Evolutionary conservation across 1,140 invertebrate species (phyloP), one percentile per base, ranked within the genome.

Genomic region (Prorops nasuta): DNA sequence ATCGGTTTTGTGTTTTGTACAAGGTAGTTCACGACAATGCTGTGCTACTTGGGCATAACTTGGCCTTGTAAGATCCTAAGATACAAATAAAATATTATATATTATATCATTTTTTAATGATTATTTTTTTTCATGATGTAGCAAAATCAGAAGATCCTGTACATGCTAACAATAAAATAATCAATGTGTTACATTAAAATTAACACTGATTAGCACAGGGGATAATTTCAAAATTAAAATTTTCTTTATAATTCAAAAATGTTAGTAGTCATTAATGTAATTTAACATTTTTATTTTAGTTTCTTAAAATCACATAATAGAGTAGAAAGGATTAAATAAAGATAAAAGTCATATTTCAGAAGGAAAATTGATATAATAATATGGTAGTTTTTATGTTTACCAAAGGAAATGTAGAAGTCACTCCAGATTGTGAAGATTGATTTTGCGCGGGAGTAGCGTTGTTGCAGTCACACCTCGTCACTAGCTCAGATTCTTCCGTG

Each of bases 41-140:
- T 89, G 87, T 55, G 89, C 88, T 69, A 91, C 89, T 81, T 91
- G 88, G 59, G 89, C 89, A 80, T 91, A 91, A 72, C 88, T 90
- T 67, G 90, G 81, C 72, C 85, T 80, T 54, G 81, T 81, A 57
- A 80, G 79, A 58, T 83, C 76, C 73, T 77, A 61, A 38, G 41
- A 31, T 54, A 49, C 51, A 34, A 57, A 51, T 46, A 28, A 61
- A 48, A 57, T n/a, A 55, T 47, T 24, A 34, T 44, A 43, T 44
- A 4, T 21, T 42, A 12, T 21, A 46, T 18, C 1, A 19, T 48
- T n/a, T 28, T 28, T 28, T 28, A 28, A 28, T 6, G 24, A 28
- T 6, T 6, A 28, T 6, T 28, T 28, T 4, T 28, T 6, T 10
- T 28, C 24, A 28, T 28, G n/a, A n/a, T n/a, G n/a, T n/a, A n/a